These are phyloP conservation scores for Natrix natrix DNA, from an alignment of 2,797 vertebrate species.

Conservation along the genomic window DNA sequence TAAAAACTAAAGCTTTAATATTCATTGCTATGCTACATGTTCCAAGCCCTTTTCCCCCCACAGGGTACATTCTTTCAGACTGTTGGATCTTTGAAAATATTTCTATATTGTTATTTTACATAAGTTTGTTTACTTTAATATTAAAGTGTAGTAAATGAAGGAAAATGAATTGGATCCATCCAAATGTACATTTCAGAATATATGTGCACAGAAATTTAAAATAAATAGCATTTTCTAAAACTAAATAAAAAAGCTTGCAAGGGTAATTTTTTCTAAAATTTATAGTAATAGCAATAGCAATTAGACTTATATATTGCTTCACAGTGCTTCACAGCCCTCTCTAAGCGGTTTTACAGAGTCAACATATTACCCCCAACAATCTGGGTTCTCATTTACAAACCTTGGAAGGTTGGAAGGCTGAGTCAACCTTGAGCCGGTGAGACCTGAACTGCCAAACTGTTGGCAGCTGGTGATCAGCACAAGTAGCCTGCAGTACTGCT, in stretches of 20 bases:
- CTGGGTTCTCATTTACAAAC: too few relatives aligned
- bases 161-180: neutral
- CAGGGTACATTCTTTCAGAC: neutral
- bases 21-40: accelerated
- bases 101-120: neutral
- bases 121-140: neutral
- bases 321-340: too few relatives aligned
- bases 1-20: neutral
- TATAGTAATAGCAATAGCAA: neutral
- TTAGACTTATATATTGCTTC: too few relatives aligned
- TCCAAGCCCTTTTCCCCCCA: neutral
- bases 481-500: too few relatives aligned
- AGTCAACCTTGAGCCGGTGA: too few relatives aligned
- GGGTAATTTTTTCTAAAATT: neutral
- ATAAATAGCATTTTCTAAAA: neutral
- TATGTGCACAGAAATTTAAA: neutral
- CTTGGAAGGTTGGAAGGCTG: too few relatives aligned
- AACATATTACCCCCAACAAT: too few relatives aligned
- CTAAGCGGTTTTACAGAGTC: too few relatives aligned
- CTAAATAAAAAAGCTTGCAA: neutral
- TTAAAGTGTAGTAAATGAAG: neutral
- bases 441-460: too few relatives aligned
- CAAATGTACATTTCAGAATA: neutral
- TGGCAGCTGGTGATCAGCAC: too few relatives aligned
- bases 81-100: neutral